Percentiles rank a stretch among this genome's conserved stretches.
Evolutionary conservation across 2,888 invertebrate species (phyloP).

Genomic region (Penaeus monodon): DNA sequence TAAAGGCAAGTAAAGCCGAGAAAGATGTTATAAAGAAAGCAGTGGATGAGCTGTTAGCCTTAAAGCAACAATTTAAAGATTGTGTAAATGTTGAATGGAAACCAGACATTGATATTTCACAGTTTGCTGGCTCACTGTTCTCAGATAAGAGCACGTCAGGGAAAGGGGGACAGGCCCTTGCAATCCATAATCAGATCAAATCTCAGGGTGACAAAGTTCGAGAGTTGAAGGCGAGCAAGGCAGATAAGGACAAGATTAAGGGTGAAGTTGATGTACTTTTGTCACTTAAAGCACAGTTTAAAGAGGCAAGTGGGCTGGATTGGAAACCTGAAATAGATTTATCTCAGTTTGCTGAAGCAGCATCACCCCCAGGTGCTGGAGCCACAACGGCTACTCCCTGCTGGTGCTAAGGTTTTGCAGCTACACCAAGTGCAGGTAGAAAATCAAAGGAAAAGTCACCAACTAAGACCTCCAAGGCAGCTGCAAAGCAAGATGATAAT

Average conservation of each 20-base stretch:
- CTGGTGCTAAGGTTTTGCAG: constrained; percentile 45
- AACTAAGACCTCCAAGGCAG: constrained; percentile 65
- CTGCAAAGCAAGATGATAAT: constrained; percentile 66
- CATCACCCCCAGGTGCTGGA: constrained; percentile 32
- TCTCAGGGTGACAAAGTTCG: constrained; percentile 71
- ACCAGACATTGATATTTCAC: constrained; percentile 50
- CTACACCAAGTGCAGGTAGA: constrained; percentile 42
- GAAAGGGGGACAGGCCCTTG: background rate
- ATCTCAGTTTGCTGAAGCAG: constrained; percentile 20
- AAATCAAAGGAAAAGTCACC: constrained; percentile 59
- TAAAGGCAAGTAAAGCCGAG: constrained; percentile 80
- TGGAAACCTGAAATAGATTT: constrained; percentile 72
- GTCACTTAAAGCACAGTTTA: constrained; percentile 82
- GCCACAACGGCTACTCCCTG: constrained; percentile 42
- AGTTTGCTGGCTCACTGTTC: constrained; percentile 67
- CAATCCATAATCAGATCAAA: constrained; percentile 67
- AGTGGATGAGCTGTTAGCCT: constrained; percentile 75
- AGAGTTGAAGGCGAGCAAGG: constrained; percentile 69
- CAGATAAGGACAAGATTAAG: constrained; percentile 70
- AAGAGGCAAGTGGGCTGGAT: constrained; percentile 77
- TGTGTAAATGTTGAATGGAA: constrained; percentile 68
- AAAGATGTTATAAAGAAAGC: constrained; percentile 75
- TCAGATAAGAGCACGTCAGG: no score
- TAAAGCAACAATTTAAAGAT: constrained; percentile 76
- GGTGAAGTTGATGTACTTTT: constrained; percentile 77